A percentile compares a stretch with the other conserved stretches of the same genome.
Evolutionary conservation across 35 echinoderm and acorn worm genomes (phyloP).

Genomic region (Hemicentrotus pulcherrimus): DNA sequence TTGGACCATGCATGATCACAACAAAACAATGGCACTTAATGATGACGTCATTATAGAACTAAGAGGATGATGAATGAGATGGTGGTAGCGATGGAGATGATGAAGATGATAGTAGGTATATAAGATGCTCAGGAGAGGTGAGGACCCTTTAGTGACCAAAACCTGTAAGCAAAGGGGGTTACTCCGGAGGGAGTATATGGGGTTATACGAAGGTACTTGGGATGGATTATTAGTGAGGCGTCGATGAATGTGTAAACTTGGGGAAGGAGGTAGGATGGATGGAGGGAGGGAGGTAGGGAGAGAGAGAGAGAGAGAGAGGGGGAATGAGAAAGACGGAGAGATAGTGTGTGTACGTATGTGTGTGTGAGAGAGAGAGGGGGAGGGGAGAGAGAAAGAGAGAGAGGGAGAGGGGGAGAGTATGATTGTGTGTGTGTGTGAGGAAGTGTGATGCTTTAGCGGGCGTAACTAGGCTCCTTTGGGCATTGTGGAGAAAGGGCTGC

Average conservation of each 20-base stretch:
- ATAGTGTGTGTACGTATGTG: background rate
- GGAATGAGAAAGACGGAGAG: background rate
- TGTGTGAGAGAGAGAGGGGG: background rate
- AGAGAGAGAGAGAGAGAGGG: background rate
- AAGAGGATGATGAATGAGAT: background rate
- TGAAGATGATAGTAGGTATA: background rate
- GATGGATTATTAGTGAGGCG: background rate
- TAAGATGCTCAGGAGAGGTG: background rate
- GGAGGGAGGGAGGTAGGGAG: background rate
- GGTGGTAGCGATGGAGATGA: background rate
- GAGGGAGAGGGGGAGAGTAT: background rate
- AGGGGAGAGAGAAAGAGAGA: background rate
- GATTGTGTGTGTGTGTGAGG: background rate
- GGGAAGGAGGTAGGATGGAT: background rate
- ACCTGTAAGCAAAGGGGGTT: background rate
- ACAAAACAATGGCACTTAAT: background rate
- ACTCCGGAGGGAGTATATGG: background rate
- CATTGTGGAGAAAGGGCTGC: conserved; percentile 27
- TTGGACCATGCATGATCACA: background rate
- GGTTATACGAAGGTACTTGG: conserved; percentile 47
- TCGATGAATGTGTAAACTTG: conserved; percentile 27
- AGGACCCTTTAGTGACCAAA: background rate
- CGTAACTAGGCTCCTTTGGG: background rate
- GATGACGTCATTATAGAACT: background rate
- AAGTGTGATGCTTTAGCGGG: conserved; percentile 43